Evolutionary conservation across 2,113 vertebrate species (phyloP).

Genomic region (Morphnarchus princeps): DNA sequence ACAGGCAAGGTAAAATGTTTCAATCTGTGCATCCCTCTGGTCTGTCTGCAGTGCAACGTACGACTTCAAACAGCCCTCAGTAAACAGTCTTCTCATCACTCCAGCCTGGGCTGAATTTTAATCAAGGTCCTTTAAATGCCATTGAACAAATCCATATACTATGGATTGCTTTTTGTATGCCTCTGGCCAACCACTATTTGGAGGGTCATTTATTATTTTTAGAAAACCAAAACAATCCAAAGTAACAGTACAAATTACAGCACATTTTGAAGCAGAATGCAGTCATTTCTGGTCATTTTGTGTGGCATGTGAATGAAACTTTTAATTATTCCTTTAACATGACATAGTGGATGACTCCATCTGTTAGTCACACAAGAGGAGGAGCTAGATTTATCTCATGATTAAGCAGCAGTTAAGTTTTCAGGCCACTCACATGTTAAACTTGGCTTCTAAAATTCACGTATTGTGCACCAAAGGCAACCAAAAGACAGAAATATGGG

Average conservation of each 20-base stretch:
- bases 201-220: constrained; percentile 77
- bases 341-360: constrained; percentile 5
- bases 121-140: constrained; percentile 82
- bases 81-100: constrained; percentile 69
- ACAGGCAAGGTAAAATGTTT: constrained; percentile 57
- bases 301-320: constrained; percentile 15
- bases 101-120: constrained; percentile 73
- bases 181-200: constrained; percentile 67
- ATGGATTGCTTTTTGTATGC: constrained; percentile 74
- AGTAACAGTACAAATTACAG: constrained; percentile 59
- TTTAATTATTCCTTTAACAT: constrained; percentile 56
- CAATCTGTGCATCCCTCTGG: constrained; percentile 47
- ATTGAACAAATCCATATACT: constrained; percentile 80
- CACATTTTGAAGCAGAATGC: neutral
- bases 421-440: neutral
- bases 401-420: neutral
- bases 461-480: neutral
- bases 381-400: neutral
- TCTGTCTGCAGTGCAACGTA: constrained; percentile 31
- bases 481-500: neutral
- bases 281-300: constrained; percentile 37
- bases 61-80: constrained; percentile 55
- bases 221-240: constrained; percentile 71
- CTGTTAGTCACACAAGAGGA: neutral
- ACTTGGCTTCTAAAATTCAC: neutral